phyloP scores from a whole-genome alignment of 2,113 vertebrate genomes.

The Rana temporaria region DNA sequence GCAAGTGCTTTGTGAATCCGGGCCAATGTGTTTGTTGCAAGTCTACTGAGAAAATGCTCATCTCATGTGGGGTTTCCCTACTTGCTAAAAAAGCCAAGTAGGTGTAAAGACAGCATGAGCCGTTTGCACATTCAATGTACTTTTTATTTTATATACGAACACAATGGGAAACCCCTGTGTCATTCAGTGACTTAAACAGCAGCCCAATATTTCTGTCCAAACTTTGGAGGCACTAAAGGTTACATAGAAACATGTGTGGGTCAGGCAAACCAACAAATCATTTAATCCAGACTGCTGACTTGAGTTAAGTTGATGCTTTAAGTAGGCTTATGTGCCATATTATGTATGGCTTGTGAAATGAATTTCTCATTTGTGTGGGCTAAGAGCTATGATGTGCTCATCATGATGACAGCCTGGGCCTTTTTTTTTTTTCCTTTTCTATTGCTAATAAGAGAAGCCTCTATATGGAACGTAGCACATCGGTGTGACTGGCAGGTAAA shows the following conservation, averaged over 20 bases:
- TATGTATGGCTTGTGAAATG: slow-evolving; percentile 64
- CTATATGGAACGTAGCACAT: slow-evolving; percentile 67
- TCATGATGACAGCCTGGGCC: slow-evolving; percentile 69
- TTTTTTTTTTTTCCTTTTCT: slow-evolving; percentile 63
- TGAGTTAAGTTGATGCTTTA: slow-evolving; percentile 56
- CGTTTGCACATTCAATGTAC: slow-evolving; percentile 67
- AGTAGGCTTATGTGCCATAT: slow-evolving; percentile 29
- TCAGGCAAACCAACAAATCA: slow-evolving; percentile 36
- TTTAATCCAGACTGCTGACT: slow-evolving; percentile 51
- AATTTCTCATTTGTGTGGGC: slow-evolving; percentile 74
- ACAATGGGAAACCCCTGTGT: slow-evolving; percentile 57
- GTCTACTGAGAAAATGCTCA: too few species aligned
- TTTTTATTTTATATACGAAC: slow-evolving; percentile 41
- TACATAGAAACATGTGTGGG: slow-evolving; percentile 49
- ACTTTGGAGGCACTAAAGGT: slow-evolving; percentile 32
- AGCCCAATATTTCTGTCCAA: slow-evolving; percentile 14
- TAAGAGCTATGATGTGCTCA: slow-evolving; percentile 66
- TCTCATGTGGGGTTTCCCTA: slow-evolving; percentile 72
- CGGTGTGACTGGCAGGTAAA: neutral
- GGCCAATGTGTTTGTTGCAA: too few species aligned
- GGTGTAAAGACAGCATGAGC: slow-evolving; percentile 68
- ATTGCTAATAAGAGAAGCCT: slow-evolving; percentile 65
- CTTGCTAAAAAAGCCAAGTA: slow-evolving; percentile 67
- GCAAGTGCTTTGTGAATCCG: too few species aligned
- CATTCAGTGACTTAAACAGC: slow-evolving; percentile 4